phyloP scores from a whole-genome alignment of 2,113 vertebrate species.

The Dasyprocta punctata region DNA sequence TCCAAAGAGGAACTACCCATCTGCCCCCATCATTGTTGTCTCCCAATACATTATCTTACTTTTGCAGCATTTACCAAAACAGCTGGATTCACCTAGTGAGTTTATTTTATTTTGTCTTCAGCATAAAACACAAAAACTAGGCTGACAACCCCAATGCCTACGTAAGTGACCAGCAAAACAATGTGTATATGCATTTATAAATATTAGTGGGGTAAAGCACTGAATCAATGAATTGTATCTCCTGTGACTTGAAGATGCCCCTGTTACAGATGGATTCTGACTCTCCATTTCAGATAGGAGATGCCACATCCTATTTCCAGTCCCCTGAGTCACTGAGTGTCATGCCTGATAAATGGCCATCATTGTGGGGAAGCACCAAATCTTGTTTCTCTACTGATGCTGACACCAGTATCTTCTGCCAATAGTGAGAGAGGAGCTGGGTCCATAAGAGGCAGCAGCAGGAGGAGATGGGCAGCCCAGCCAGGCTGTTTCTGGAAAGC shows the following conservation, averaged over 20 bases:
- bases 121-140: not conserved
- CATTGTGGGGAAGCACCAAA: conserved; percentile 10
- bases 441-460: not conserved
- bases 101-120: not conserved
- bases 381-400: not conserved
- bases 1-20: too few species aligned
- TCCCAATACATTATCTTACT: not conserved
- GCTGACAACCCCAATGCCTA: too few species aligned
- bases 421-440: not conserved
- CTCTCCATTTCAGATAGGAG: not conserved
- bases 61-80: not conserved
- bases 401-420: not conserved
- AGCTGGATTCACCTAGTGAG: not conserved
- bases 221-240: not conserved
- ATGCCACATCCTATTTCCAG: not conserved
- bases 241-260: not conserved
- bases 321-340: not conserved
- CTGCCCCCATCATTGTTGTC: rapidly evolving
- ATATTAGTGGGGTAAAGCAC: not conserved
- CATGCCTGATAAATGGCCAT: conserved; percentile 62
- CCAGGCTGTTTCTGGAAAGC: conserved; percentile 53
- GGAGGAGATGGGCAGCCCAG: rapidly evolving
- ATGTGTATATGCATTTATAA: not conserved
- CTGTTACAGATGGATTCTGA: not conserved
- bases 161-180: not conserved